These are phyloP conservation scores for Andrena praecox DNA, from an alignment of 2,888 invertebrate genomes.

Conservation along the genomic window DNA sequence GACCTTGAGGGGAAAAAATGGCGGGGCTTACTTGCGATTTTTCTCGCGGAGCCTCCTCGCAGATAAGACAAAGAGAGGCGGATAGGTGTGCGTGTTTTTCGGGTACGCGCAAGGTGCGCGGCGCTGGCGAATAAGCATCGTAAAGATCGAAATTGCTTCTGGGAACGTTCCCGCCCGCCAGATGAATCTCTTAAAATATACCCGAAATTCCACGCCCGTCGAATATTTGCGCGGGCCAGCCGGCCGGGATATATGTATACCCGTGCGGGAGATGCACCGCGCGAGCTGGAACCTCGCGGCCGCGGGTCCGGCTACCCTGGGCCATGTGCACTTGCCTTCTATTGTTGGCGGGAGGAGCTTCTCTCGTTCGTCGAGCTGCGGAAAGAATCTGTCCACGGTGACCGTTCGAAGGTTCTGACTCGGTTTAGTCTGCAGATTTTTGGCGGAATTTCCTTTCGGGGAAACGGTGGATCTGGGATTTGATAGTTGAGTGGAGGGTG, in stretches of 20 bases:
- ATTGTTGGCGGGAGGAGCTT: slow-evolving; percentile 49
- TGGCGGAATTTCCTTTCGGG: background rate
- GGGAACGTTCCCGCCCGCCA: slow-evolving; percentile 74
- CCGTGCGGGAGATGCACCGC: slow-evolving; percentile 53
- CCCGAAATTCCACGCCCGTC: slow-evolving; percentile 73
- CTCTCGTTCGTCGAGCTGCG: background rate
- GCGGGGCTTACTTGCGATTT: slow-evolving; percentile 57
- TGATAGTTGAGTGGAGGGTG: no score
- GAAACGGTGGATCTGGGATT: no score
- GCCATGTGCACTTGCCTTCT: slow-evolving; percentile 66
- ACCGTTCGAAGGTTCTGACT: background rate
- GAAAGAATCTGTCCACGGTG: slow-evolving; percentile 3
- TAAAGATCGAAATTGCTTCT: slow-evolving; percentile 82
- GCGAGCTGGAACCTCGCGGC: slow-evolving; percentile 40
- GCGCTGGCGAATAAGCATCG: slow-evolving; percentile 78
- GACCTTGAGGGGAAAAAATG: slow-evolving; percentile 66
- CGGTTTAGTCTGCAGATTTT: background rate
- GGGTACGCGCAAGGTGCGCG: slow-evolving; percentile 47
- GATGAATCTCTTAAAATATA: slow-evolving; percentile 79
- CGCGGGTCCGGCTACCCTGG: slow-evolving; percentile 25
- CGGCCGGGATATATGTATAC: slow-evolving; percentile 49
- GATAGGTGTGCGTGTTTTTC: slow-evolving; percentile 51
- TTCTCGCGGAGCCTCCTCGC: slow-evolving; percentile 32
- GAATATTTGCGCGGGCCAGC: slow-evolving; percentile 69
- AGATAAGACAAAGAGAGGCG: slow-evolving; percentile 15